Percentiles rank a stretch among this genome's conserved stretches.
These are phyloP conservation scores for Xiphias gladius DNA, from an alignment of 2,113 vertebrate species.

Conservation along the genomic window DNA sequence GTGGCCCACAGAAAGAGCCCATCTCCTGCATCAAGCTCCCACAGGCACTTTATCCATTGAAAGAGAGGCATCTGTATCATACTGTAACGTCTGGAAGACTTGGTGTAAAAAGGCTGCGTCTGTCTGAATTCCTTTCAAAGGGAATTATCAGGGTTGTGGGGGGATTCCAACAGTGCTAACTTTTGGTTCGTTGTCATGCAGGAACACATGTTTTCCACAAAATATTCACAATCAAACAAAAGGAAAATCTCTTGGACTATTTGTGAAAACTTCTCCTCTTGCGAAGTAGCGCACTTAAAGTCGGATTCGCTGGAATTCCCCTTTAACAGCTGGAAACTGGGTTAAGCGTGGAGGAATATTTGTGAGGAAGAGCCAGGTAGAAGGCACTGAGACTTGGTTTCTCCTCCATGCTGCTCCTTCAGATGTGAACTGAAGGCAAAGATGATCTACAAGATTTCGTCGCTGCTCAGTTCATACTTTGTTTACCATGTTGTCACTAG, in stretches of 20 bases:
- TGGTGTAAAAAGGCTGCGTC: conserved; percentile 52
- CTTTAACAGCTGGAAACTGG: neutral
- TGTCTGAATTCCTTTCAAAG: conserved; percentile 27
- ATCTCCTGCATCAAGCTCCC: conserved; percentile 44
- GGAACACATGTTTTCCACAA: neutral
- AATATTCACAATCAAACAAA: conserved; percentile 23
- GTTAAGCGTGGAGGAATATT: neutral
- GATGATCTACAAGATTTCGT: conserved; percentile 1
- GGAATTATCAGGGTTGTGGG: conserved; percentile 9
- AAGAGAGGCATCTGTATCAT: conserved; percentile 55
- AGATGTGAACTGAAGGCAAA: conserved; percentile 17
- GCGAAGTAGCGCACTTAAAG: neutral
- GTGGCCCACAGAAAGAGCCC: conserved; percentile 7
- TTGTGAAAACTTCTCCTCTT: neutral
- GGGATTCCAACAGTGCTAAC: conserved; percentile 14
- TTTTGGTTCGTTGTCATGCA: conserved; percentile 12
- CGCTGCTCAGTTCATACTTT: conserved; percentile 18
- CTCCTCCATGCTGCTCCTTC: conserved; percentile 37
- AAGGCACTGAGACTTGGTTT: conserved; percentile 73
- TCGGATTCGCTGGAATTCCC: conserved; percentile 34
- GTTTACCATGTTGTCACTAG: neutral
- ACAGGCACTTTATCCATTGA: conserved; percentile 76
- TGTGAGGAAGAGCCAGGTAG: conserved; percentile 28
- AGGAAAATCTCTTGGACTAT: neutral
- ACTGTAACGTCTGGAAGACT: conserved; percentile 66